Percentiles rank a stretch among this genome's conserved stretches.
phyloP scores from a whole-genome alignment of 1,140 invertebrate species.

The Papilio polyxenes region DNA sequence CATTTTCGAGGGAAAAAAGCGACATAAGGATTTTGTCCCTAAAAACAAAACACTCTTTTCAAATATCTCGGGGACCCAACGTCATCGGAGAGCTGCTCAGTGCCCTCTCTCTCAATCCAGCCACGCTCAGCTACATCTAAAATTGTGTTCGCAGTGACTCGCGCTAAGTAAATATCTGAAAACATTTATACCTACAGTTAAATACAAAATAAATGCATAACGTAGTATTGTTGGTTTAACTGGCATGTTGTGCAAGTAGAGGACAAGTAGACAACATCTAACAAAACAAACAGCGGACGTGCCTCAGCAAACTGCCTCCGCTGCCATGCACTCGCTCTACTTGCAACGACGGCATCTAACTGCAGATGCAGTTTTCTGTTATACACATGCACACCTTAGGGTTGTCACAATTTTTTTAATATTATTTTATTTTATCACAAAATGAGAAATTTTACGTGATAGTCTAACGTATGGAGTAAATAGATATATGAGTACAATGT shows the following conservation, averaged over 20 bases:
- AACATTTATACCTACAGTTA: background rate
- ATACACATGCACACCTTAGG: constrained; percentile 28
- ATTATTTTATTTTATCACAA: no score
- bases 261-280: constrained; percentile 1
- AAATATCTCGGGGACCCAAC: no score
- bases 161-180: no score
- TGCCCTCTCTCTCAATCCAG: no score
- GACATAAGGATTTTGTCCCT: background rate
- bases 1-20: background rate
- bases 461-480: no score
- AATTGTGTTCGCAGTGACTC: no score
- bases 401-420: background rate
- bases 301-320: constrained; percentile 22
- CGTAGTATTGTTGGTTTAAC: background rate
- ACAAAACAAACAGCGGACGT: constrained; percentile 34
- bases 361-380: constrained; percentile 36
- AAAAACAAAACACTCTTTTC: background rate
- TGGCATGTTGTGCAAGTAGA: constrained; percentile 12
- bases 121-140: no score
- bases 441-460: background rate
- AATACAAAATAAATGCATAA: background rate
- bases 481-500: no score
- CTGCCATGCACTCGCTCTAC: constrained; percentile 23
- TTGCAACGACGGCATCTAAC: constrained; percentile 24
- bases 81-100: no score